Evolutionary conservation across 2,113 vertebrate genomes (phyloP).

Genomic region (Apteryx mantelli): DNA sequence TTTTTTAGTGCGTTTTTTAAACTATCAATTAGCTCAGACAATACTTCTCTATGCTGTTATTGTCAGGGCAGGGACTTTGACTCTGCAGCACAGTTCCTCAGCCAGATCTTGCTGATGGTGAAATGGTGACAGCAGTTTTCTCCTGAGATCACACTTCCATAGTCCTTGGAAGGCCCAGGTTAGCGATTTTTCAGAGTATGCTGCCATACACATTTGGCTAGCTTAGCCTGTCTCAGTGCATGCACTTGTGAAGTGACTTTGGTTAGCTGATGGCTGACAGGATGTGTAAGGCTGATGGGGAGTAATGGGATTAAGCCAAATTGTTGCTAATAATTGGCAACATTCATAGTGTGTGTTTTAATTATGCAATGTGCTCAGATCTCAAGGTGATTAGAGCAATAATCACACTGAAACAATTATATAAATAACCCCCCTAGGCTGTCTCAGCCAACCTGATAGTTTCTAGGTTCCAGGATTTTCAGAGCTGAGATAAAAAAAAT

Average conservation of each 20-base stretch:
- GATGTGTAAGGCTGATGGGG: not conserved
- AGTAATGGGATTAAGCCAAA: not conserved
- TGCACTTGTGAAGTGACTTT: not conserved
- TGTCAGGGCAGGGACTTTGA: not conserved
- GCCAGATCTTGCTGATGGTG: not conserved
- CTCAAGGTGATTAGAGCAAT: not conserved
- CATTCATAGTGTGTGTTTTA: not conserved
- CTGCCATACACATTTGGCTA: not conserved
- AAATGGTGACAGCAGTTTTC: not conserved
- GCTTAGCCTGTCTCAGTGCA: not conserved
- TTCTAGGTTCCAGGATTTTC: not conserved
- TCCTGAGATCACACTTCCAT: not conserved
- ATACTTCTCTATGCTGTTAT: not conserved
- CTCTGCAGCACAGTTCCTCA: not conserved
- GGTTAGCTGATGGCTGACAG: not conserved
- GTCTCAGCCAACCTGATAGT: not conserved
- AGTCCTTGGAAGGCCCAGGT: not conserved
- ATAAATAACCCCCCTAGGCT: not conserved
- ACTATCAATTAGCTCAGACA: not conserved
- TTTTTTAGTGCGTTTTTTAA: not conserved
- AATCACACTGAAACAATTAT: not conserved
- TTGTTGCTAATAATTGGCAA: not conserved
- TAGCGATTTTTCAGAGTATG: not conserved
- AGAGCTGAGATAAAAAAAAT: conserved; percentile 1
- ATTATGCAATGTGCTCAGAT: not conserved